phyloP scores from a whole-genome alignment of 2,888 invertebrate genomes.

The Tipula lateralis region DNA sequence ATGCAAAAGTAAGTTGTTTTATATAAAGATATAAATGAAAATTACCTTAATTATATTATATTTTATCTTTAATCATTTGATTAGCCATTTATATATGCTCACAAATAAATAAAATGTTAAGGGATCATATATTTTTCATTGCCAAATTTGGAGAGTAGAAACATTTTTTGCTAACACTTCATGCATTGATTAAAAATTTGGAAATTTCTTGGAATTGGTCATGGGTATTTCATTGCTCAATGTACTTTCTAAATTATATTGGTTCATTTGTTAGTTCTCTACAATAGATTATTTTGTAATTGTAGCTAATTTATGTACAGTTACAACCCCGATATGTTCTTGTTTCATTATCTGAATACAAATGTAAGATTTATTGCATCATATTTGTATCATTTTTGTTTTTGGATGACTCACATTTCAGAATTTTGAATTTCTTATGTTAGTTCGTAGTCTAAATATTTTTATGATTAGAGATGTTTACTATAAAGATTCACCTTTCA shows the following conservation, averaged over 20 bases:
- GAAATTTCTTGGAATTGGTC: neutral
- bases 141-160: neutral
- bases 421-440: no score
- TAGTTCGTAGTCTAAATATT: no score
- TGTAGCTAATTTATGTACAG: neutral
- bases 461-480: neutral
- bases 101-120: no score
- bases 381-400: neutral
- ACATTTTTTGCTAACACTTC: no score
- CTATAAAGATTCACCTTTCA: neutral
- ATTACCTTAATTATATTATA: neutral
- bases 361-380: neutral
- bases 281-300: neutral
- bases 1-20: neutral
- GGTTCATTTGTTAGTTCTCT: neutral
- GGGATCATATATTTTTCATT: neutral
- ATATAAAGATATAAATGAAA: neutral
- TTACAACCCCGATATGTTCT: neutral
- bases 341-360: neutral
- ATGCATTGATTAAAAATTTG: no score
- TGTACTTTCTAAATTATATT: constrained; percentile 15
- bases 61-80: neutral
- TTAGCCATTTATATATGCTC: no score
- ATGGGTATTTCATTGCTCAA: neutral
- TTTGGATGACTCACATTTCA: neutral